Evolutionary conservation across 2,888 invertebrate genomes (phyloP).

Genomic region (Diarsia brunnea): DNA sequence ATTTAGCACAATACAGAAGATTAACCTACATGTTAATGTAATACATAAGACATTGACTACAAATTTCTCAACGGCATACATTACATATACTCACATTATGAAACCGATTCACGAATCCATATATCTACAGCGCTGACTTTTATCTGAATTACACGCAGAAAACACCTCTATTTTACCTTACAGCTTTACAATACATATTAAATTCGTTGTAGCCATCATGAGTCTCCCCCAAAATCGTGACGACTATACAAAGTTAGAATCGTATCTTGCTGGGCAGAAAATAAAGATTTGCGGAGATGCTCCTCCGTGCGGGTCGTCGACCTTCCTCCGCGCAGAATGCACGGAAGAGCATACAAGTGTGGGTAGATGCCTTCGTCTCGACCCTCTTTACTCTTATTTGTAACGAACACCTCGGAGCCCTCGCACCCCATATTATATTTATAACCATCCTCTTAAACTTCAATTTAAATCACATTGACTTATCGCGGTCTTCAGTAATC

Average conservation of each 20-base stretch:
- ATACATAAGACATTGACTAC: slow-evolving; percentile 39
- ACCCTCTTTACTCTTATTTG: slow-evolving; percentile 77
- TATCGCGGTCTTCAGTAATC: slow-evolving; percentile 51
- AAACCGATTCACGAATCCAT: slow-evolving; percentile 18
- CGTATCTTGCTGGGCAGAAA: slow-evolving; percentile 73
- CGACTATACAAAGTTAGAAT: slow-evolving; percentile 71
- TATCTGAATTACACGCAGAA: slow-evolving; percentile 2
- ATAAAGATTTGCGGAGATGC: slow-evolving; percentile 87
- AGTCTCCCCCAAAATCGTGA: slow-evolving; percentile 54
- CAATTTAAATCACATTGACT: slow-evolving; percentile 61
- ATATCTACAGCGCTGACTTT: slow-evolving; percentile 5
- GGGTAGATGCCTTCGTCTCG: slow-evolving; percentile 75
- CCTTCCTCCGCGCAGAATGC: slow-evolving; percentile 82
- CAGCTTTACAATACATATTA: slow-evolving; percentile 34
- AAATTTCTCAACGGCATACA: slow-evolving; percentile 18
- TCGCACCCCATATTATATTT: slow-evolving; percentile 70
- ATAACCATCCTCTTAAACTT: slow-evolving; percentile 67
- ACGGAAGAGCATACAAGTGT: slow-evolving; percentile 79
- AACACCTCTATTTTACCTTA: slow-evolving; percentile 9
- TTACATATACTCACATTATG: slow-evolving; percentile 25
- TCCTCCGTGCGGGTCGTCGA: slow-evolving; percentile 82
- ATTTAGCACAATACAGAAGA: slow-evolving; percentile 40
- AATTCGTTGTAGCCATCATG: slow-evolving; percentile 43
- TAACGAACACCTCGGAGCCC: slow-evolving; percentile 64
- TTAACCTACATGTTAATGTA: slow-evolving; percentile 51